A percentile compares a stretch with the other conserved stretches of the same genome.
Conservation (phyloP, 2,888 invertebrate species). For the Lordiphosa fenestrarum region DNA sequence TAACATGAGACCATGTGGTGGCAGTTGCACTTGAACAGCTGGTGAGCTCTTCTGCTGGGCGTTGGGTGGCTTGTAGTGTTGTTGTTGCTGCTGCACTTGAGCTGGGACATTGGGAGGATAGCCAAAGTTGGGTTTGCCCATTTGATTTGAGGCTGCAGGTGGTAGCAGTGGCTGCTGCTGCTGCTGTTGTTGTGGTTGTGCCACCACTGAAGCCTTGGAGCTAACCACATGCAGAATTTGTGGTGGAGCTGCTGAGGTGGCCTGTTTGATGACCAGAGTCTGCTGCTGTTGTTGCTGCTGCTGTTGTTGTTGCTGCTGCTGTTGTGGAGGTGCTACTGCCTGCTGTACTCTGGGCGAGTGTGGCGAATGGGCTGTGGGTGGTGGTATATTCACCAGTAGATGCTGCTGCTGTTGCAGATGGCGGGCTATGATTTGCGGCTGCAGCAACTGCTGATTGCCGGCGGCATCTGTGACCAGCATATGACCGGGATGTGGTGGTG, state of each 20-base stretch:
- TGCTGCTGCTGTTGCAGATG: constrained; percentile 64
- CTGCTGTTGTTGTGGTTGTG: constrained; percentile 42
- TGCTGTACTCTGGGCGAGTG: constrained; percentile 67
- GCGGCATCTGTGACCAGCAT: constrained; percentile 66
- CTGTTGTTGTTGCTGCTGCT: constrained; percentile 27
- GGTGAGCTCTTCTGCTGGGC: constrained; percentile 59
- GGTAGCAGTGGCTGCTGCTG: constrained; percentile 5
- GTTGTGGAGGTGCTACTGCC: constrained; percentile 9
- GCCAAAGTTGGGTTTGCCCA: constrained; percentile 48
- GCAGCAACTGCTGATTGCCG: constrained; percentile 71
- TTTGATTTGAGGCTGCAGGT: constrained; percentile 34
- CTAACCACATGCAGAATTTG: constrained; percentile 77
- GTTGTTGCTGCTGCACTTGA: constrained; percentile 52
- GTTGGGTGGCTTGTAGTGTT: constrained; percentile 56
- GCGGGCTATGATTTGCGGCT: constrained; percentile 61
- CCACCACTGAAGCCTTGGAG: constrained; percentile 65
- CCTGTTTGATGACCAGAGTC: constrained; percentile 75
- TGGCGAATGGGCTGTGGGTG: constrained; percentile 72
- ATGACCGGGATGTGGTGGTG: constrained; percentile 49
- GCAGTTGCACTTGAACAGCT: constrained; percentile 57
- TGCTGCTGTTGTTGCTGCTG: constrained; percentile 70
- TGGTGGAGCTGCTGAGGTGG: constrained; percentile 48
- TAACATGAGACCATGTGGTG: constrained; percentile 72
- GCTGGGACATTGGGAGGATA: constrained; percentile 41
- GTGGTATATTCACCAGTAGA: constrained; percentile 77